Conservation (phyloP, 2,888 invertebrate genomes). For the Acrobasis suavella region DNA sequence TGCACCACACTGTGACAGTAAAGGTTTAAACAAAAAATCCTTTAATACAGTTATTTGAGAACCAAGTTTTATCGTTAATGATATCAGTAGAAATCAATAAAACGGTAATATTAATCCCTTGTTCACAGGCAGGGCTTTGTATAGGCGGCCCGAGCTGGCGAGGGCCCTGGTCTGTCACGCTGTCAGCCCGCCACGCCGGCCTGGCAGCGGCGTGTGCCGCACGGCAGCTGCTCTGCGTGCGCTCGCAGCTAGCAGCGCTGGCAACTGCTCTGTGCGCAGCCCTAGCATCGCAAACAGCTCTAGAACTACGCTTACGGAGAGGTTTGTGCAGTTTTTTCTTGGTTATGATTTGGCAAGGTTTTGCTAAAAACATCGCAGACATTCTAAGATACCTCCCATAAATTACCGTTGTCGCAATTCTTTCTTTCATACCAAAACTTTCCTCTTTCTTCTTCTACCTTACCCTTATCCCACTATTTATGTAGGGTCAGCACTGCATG, state of each 20-base stretch:
- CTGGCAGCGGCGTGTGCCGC: conserved; percentile 84
- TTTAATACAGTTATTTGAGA: too few species aligned
- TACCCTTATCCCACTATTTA: too few species aligned
- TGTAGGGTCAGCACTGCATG: too few species aligned
- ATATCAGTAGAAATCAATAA: conserved; percentile 23
- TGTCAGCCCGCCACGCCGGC: conserved; percentile 75
- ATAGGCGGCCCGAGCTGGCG: conserved; percentile 81
- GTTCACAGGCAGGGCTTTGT: conserved; percentile 60
- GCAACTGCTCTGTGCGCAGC: conserved; percentile 68
- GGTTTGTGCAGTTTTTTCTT: conserved; percentile 33
- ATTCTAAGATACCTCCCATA: too few species aligned
- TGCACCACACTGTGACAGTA: too few species aligned
- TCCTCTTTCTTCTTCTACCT: too few species aligned
- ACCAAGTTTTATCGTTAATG: neutral
- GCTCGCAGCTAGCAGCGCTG: conserved; percentile 70
- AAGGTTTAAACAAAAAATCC: too few species aligned
- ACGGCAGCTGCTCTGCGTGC: conserved; percentile 83
- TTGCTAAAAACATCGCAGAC: too few species aligned
- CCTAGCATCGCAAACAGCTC: conserved; percentile 60
- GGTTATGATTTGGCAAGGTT: too few species aligned
- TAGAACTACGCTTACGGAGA: conserved; percentile 57
- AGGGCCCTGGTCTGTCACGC: conserved; percentile 79
- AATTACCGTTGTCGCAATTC: too few species aligned
- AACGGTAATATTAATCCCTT: neutral
- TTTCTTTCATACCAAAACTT: too few species aligned